Percentiles rank a stretch among this genome's conserved stretches.
phyloP scores from a whole-genome alignment of 2,797 vertebrate genomes.

The Nasua narica region DNA sequence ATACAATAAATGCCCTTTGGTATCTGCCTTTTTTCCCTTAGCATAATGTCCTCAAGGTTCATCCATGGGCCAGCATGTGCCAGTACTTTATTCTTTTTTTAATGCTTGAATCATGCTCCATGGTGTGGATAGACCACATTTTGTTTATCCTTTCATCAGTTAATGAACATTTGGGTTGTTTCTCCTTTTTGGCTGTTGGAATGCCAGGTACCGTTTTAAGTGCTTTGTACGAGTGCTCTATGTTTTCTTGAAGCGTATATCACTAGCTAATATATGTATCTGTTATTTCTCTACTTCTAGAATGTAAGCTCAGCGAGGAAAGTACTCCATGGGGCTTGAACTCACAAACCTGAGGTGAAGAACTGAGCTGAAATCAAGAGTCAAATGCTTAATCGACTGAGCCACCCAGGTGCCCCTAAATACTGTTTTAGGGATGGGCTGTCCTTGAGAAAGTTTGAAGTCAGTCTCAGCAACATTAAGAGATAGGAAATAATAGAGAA shows the following conservation, averaged over 20 bases:
- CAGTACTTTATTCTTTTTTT: background rate
- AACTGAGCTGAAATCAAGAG: background rate
- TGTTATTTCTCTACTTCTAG: background rate
- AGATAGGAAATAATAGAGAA: background rate
- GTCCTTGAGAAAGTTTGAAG: background rate
- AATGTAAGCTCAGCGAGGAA: background rate
- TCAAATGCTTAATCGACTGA: background rate
- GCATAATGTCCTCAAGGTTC: background rate
- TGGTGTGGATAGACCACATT: background rate
- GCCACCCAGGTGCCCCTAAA: background rate
- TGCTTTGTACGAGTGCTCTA: background rate
- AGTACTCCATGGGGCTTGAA: background rate
- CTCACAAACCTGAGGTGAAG: background rate
- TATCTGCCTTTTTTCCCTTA: background rate
- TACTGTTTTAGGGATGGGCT: background rate
- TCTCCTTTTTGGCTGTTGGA: background rate
- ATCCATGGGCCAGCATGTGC: background rate
- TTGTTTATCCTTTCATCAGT: background rate
- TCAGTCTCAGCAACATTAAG: background rate
- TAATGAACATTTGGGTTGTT: background rate
- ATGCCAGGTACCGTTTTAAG: background rate
- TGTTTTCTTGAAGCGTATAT: background rate
- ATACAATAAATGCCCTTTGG: background rate
- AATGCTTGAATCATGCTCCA: background rate
- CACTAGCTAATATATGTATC: background rate